Evolutionary conservation across 2,113 vertebrate genomes (phyloP).

Genomic region (Muntiacus muntjak): DNA sequence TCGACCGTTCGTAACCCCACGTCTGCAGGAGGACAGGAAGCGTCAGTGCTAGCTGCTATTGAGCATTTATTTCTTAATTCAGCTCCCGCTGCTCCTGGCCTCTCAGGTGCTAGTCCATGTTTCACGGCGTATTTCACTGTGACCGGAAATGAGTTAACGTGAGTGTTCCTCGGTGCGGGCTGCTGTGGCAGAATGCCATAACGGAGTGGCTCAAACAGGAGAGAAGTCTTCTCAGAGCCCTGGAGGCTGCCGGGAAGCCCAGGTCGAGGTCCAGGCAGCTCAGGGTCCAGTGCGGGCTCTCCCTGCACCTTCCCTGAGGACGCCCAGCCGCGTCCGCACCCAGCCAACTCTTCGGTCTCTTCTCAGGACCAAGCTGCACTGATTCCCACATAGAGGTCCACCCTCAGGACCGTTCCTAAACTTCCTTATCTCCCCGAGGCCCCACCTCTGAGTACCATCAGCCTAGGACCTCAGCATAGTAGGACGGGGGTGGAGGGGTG

Average conservation of each 20-base stretch:
- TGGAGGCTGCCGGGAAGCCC: neutral
- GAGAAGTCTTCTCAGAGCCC: neutral
- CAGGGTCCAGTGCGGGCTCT: neutral
- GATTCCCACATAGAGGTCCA: rapidly evolving
- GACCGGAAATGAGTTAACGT: rapidly evolving
- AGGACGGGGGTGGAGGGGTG: rapidly evolving
- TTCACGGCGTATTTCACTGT: neutral
- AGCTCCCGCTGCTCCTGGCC: rapidly evolving
- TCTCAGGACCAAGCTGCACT: neutral
- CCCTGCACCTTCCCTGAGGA: neutral
- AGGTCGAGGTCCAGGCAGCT: rapidly evolving
- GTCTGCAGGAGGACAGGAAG: neutral
- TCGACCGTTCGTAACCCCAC: rapidly evolving
- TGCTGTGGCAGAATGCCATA: neutral
- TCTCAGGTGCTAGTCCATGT: rapidly evolving
- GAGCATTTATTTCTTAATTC: neutral
- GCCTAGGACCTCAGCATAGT: rapidly evolving
- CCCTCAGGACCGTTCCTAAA: neutral
- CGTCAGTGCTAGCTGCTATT: rapidly evolving
- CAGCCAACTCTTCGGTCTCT: neutral
- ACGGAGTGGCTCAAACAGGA: neutral
- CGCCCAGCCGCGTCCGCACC: rapidly evolving
- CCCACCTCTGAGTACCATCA: rapidly evolving
- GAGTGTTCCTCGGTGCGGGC: rapidly evolving
- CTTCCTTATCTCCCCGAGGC: rapidly evolving